phyloP scores from a whole-genome alignment of 2,797 vertebrate genomes.

The Enteromius thamalakanensis region DNA sequence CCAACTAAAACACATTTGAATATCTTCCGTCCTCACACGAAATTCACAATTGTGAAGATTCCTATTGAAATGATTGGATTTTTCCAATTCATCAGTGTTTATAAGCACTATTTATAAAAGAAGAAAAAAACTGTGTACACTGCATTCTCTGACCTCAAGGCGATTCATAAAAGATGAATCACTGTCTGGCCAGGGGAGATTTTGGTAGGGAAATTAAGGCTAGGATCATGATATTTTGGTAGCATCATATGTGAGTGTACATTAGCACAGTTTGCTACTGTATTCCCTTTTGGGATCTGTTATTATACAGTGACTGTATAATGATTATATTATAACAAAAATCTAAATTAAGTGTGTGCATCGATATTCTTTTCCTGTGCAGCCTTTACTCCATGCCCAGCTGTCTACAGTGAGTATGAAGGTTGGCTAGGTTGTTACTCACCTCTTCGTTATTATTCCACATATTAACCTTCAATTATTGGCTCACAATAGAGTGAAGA shows the following conservation, averaged over 20 bases:
- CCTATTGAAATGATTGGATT: neutral
- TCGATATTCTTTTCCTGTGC: neutral
- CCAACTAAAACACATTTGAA: neutral
- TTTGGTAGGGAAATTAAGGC: neutral
- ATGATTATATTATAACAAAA: neutral
- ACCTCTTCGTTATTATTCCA: neutral
- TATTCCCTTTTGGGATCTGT: neutral
- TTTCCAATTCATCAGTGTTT: neutral
- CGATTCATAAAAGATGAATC: neutral
- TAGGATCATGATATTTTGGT: neutral
- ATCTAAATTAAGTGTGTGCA: neutral
- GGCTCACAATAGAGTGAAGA: constrained; percentile 18
- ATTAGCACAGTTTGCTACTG: neutral
- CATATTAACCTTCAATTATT: neutral
- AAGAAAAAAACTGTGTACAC: neutral
- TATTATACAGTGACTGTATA: neutral
- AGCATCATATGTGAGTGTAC: neutral
- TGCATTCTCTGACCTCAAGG: neutral
- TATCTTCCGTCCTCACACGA: neutral
- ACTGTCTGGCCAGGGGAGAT: neutral
- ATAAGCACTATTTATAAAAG: neutral
- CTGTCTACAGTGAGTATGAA: neutral
- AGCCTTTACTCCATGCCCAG: neutral
- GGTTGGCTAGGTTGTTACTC: constrained; percentile 1
- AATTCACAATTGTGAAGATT: neutral